A percentile compares a stretch with the other conserved stretches of the same genome.
Evolutionary conservation across 2,113 vertebrate species (phyloP).

Genomic region (Panthera uncia): DNA sequence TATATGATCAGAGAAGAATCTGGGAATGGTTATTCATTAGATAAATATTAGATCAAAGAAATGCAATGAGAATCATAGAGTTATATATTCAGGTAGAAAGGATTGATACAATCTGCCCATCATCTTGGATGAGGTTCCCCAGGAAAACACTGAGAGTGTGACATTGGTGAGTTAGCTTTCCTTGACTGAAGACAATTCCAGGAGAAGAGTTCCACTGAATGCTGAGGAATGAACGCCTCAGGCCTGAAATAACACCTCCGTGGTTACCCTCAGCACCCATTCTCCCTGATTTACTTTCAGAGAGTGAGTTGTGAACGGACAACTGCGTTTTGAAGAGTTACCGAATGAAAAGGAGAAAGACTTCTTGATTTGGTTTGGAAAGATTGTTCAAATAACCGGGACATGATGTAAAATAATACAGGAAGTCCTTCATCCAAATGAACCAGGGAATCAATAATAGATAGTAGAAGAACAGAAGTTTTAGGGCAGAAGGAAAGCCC

Average conservation of each 20-base stretch:
- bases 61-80: neutral
- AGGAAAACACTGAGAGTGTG: neutral
- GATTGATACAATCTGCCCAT: neutral
- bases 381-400: neutral
- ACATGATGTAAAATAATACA: neutral
- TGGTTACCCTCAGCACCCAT: fast-evolving
- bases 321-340: neutral
- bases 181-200: neutral
- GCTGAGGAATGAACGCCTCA: neutral
- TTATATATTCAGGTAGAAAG: neutral
- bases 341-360: neutral
- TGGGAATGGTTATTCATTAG: neutral
- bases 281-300: neutral
- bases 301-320: neutral
- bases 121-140: neutral
- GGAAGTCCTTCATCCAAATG: neutral
- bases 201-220: neutral
- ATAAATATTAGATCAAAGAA: neutral
- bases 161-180: neutral
- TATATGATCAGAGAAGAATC: neutral
- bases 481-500: neutral
- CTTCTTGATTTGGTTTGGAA: neutral
- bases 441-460: neutral
- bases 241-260: fast-evolving
- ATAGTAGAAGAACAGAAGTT: neutral